phyloP scores from a whole-genome alignment of 2,797 vertebrate species.

The Pelobates cultripes region DNA sequence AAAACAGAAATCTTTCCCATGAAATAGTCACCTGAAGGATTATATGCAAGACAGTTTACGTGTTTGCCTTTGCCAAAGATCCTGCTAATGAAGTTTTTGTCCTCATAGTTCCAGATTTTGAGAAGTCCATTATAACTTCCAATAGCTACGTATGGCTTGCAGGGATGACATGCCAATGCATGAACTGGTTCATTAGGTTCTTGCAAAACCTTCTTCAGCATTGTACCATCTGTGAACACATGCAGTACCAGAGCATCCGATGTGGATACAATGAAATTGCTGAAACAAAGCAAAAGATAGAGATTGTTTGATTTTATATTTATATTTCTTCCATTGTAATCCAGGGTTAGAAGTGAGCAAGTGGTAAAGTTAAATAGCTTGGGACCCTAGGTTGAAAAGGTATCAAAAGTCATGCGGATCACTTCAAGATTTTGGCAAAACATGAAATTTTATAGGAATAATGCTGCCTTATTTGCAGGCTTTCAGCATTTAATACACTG shows the following conservation, averaged over 20 bases:
- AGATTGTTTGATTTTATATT: neutral
- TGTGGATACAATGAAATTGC: conserved; percentile 87
- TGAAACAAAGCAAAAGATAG: conserved; percentile 58
- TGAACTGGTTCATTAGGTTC: conserved; percentile 75
- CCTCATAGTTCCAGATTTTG: conserved; percentile 84
- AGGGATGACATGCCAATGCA: conserved; percentile 87
- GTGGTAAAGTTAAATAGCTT: no score
- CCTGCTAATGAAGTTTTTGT: conserved; percentile 73
- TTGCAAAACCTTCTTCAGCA: conserved; percentile 70
- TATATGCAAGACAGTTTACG: conserved; percentile 83
- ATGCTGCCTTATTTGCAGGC: no score
- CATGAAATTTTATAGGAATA: no score
- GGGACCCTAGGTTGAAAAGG: no score
- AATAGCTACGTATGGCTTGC: conserved; percentile 71
- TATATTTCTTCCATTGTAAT: neutral
- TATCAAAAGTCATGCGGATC: no score
- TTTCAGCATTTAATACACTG: no score
- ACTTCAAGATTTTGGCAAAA: no score
- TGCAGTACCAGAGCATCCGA: conserved; percentile 75
- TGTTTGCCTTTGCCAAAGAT: conserved; percentile 71
- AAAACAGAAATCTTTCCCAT: no score
- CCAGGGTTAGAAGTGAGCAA: neutral
- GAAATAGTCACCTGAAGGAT: conserved; percentile 80
- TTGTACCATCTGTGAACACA: conserved; percentile 69
- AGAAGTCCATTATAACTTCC: conserved; percentile 82